Evolutionary conservation across 1,140 invertebrate genomes (phyloP).

Genomic region (Cydia splendana): DNA sequence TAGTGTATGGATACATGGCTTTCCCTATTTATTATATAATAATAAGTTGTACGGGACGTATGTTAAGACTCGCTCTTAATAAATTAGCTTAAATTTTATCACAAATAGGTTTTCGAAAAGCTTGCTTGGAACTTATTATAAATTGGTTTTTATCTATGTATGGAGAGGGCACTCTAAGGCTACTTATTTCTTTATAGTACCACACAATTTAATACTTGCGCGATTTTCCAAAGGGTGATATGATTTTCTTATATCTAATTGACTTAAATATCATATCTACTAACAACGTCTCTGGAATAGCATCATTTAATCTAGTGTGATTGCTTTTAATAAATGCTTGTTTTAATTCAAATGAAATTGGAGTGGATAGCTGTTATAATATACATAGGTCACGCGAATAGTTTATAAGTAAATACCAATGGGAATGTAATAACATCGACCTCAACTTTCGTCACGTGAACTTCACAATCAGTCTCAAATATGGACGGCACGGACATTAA

Average conservation of each 20-base stretch:
- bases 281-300: not conserved
- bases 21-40: too few species aligned
- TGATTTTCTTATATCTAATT: not conserved
- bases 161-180: too few species aligned
- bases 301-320: not conserved
- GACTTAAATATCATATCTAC: not conserved
- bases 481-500: slow-evolving; percentile 16
- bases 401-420: not conserved
- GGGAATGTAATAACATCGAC: not conserved
- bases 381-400: not conserved
- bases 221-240: not conserved
- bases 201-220: not conserved
- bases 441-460: not conserved
- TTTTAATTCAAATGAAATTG: not conserved
- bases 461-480: slow-evolving; percentile 20
- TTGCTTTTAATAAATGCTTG: not conserved
- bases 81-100: not conserved
- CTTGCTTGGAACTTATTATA: too few species aligned
- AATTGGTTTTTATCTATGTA: too few species aligned
- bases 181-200: too few species aligned
- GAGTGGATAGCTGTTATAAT: not conserved
- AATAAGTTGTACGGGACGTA: too few species aligned
- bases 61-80: too few species aligned
- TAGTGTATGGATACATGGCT: too few species aligned
- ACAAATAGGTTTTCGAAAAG: too few species aligned